Evolutionary conservation across 2,888 invertebrate genomes (phyloP), one percentile per base, ranked within the genome.

Genomic region (Agapetus fuscipes): DNA sequence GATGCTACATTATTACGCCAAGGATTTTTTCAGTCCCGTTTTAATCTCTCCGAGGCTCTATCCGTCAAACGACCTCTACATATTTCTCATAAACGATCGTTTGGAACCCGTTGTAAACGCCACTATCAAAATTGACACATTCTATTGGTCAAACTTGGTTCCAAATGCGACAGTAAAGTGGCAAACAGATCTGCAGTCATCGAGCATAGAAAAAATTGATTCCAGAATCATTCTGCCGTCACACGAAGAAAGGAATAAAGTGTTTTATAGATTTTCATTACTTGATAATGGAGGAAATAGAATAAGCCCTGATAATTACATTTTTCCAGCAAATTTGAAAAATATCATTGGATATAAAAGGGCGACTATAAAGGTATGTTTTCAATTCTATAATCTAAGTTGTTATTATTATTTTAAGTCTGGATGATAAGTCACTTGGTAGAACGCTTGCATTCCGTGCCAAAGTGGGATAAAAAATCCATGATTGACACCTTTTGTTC

Each of bases 1-100:
- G 61, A 79, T 87, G 75, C 63, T 91, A 2, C 96, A 97, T 54
- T 90, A 96, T 60, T 93, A 78, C 60, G 88, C 88, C 0, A 74
- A 73, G 49, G 72, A 84, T 2, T 94, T 96, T 56, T 89, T 95
- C 56, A 77, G 84, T 0, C 86, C 86, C 1, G 65, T 83, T 14
- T 67, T 85, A 13, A 72, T 86, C 11, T 80, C 74, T 1, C 75
- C 75, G 1, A 66, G 78, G 26, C 56, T 75, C 10, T 64, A 69
- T 7, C 37, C 55, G 1, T 55, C 64, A 1, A 62, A 71, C 12
- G 62, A 72, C 17, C 59, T 84, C 0, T 66, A 73, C 37, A 61
- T 84, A 9, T 79, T 75, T 34, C 57, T 80, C 1, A 66, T 82
- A 9, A 82, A 83, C 34, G 85, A 86, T 54, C 60, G 67, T 49